These are phyloP conservation scores for Dolichoris vasculosae DNA, from an alignment of 1,140 invertebrate species.

Conservation along the genomic window DNA sequence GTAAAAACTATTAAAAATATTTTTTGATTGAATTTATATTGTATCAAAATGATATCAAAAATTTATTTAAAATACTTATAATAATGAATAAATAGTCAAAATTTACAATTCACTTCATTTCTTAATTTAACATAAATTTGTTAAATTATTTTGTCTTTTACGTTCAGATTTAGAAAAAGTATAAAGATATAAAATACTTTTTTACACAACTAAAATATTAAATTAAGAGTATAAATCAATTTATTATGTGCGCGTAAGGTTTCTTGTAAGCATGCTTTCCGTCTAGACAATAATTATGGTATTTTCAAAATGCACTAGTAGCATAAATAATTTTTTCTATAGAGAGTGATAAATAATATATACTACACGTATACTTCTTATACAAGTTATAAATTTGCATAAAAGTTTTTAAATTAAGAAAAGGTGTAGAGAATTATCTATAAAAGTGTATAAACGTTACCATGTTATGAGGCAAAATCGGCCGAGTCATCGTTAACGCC, in stretches of 20 bases:
- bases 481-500: not conserved
- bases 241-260: not conserved
- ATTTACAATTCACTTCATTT: no score
- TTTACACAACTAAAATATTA: no score
- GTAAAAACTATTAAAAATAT: not conserved
- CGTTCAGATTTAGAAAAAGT: no score
- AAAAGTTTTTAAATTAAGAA: not conserved
- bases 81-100: no score
- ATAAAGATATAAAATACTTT: no score
- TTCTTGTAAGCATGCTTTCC: not conserved
- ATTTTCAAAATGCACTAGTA: not conserved
- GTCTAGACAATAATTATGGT: not conserved
- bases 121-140: no score
- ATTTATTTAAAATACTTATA: no score
- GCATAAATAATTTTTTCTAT: not conserved
- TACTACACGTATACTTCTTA: not conserved
- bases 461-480: not conserved
- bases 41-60: no score
- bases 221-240: no score
- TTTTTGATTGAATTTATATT: not conserved
- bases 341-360: no score
- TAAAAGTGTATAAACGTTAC: not conserved
- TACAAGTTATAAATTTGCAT: not conserved
- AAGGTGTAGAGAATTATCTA: not conserved
- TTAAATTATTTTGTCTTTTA: no score